Base-by-base conservation (phyloP, 2,797 vertebrate species). In the Mormyrus hasselquistii region DNA sequence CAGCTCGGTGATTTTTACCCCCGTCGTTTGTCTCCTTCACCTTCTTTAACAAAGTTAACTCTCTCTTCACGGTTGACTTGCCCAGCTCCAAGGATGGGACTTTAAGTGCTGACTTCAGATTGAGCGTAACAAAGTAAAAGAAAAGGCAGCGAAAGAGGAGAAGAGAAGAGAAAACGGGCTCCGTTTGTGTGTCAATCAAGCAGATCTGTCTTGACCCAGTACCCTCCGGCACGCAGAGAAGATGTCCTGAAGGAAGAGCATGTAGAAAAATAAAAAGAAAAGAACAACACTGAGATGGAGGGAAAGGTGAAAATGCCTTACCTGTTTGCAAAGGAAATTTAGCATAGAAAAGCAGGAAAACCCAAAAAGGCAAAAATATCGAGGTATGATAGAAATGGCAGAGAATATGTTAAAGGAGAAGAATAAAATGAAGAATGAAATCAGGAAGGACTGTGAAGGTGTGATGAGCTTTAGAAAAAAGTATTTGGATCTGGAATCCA, bases 131-230 rank as follows among this genome's bases (percentile, higher is more conserved):
- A 50, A 34, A 65, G 34, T 22, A 49, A 79, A 79, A 65, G 57
- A 65, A 59, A 55, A 38, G 82, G 44, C 3, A n/a, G 44, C 19
- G n/a, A 84, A 25, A 29, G 44, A 84, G 47, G 47, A 84, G 82
- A 4, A 84, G 82, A 14, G 47, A 1, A 38, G 50, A 86, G 14
- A 88, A 76, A 47, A n/a, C 25, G 55, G 53, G 34, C 34, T 19
- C 22, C 47, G 19, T 86, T 50, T 57, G 49, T 53, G 49, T 86
- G 84, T 86, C 84, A 86, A 10, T 86, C 84, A 86, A 34, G 82
- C 29, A 19, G 8, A 34, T 57, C 52, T 57, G 14, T 55, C 52
- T n/a, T 57, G 82, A 85, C 47, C 49, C 49, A 5, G 49, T 19
- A 53, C 52, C 12, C 49, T 41, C 52, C 10, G 7, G 52, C 12